These are phyloP conservation scores for Sinocyclocheilus rhinocerous DNA, from an alignment of 2,113 vertebrate genomes.

Conservation along the genomic window DNA sequence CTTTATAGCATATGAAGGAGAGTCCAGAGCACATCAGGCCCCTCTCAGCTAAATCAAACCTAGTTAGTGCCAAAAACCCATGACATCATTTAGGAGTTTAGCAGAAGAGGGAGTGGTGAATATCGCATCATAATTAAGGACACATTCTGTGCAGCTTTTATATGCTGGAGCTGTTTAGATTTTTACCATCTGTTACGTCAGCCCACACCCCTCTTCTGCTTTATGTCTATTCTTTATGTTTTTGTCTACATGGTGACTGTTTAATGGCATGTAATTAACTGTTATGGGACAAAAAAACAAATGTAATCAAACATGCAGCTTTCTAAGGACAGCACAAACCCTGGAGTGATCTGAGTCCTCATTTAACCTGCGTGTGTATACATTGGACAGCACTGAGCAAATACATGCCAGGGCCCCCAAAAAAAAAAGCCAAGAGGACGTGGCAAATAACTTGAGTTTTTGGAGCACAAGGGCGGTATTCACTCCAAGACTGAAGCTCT, in stretches of 20 bases:
- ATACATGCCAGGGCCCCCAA: conserved; percentile 9
- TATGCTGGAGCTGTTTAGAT: conserved; percentile 27
- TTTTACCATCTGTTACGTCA: conserved; percentile 32
- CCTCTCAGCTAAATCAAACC: conserved; percentile 9
- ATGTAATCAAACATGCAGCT: conserved; percentile 15
- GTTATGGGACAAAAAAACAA: conserved; percentile 9
- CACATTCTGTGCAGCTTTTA: conserved; percentile 31
- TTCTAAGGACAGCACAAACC: background rate
- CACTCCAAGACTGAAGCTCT: conserved; percentile 38
- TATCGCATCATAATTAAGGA: conserved; percentile 36
- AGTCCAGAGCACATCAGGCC: background rate
- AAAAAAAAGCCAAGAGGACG: conserved; percentile 17
- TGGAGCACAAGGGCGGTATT: conserved; percentile 41
- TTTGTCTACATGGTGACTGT: background rate
- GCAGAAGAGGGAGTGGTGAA: conserved; percentile 21
- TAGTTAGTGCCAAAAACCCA: conserved; percentile 20
- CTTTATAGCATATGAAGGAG: background rate
- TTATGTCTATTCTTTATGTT: conserved; percentile 18
- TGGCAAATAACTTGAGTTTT: conserved; percentile 39
- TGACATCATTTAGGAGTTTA: conserved; percentile 38
- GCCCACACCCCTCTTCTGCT: conserved; percentile 6
- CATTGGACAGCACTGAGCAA: conserved; percentile 16
- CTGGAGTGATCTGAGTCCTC: conserved; percentile 21
- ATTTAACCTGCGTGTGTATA: conserved; percentile 36
- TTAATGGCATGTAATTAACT: background rate